A percentile compares a stretch with the other conserved stretches of the same genome.
These are phyloP conservation scores for Pilophorus perplexus DNA, from an alignment of 2,888 invertebrate species.

Conservation along the genomic window DNA sequence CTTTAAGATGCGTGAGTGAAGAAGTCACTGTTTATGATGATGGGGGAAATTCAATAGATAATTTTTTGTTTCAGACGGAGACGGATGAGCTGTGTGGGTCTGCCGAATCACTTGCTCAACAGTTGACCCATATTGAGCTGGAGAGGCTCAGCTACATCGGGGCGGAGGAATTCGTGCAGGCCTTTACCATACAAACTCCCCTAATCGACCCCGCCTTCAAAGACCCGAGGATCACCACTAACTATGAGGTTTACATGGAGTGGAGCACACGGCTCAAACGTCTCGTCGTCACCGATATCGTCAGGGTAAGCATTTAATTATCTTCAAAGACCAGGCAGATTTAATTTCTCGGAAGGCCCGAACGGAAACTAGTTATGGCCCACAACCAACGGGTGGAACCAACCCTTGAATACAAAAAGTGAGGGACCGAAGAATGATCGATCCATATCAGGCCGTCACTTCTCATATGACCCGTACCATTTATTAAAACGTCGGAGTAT, in stretches of 20 bases:
- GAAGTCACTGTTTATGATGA: too few relatives aligned
- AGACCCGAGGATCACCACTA: conserved; percentile 85
- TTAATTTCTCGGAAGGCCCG: too few relatives aligned
- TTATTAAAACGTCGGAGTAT: too few relatives aligned
- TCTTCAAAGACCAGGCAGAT: too few relatives aligned
- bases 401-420: too few relatives aligned
- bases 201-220: conserved; percentile 65
- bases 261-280: conserved; percentile 97
- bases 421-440: too few relatives aligned
- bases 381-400: too few relatives aligned
- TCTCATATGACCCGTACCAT: too few relatives aligned
- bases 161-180: conserved; percentile 95
- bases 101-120: conserved; percentile 82
- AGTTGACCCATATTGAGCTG: conserved; percentile 89
- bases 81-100: conserved; percentile 74
- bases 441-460: too few relatives aligned
- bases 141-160: conserved; percentile 93
- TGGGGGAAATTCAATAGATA: too few relatives aligned
- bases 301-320: conserved; percentile 65
- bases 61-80: conserved; percentile 59
- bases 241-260: conserved; percentile 92
- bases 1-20: too few relatives aligned
- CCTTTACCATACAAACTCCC: conserved; percentile 66
- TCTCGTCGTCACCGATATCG: conserved; percentile 91
- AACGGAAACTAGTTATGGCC: too few relatives aligned